These are phyloP conservation scores for Tricholaema leucomelas DNA, from an alignment of 2,113 vertebrate species.

Conservation along the genomic window DNA sequence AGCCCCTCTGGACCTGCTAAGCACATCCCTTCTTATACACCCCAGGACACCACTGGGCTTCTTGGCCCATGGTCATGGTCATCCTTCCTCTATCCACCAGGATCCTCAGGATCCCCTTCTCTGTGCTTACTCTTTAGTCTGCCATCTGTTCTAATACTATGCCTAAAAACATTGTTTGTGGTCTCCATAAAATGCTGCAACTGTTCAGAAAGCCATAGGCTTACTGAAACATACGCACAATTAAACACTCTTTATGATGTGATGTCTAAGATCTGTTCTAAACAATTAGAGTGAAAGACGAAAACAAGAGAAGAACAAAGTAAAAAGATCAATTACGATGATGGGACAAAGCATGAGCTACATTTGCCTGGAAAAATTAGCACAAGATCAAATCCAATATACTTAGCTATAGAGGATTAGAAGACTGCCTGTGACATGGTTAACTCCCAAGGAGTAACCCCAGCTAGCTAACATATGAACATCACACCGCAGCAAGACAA, in stretches of 20 bases:
- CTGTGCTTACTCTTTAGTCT: neutral
- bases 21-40: too few species aligned
- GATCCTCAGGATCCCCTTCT: too few species aligned
- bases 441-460: accelerated
- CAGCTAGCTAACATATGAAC: neutral
- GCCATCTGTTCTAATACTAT: neutral
- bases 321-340: neutral
- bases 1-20: too few species aligned
- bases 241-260: neutral
- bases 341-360: neutral
- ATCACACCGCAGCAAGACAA: accelerated
- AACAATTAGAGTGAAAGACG: neutral
- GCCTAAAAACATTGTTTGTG: neutral
- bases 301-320: neutral
- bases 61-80: too few species aligned
- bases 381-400: neutral
- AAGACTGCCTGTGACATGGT: neutral
- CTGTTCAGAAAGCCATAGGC: neutral
- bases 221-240: neutral
- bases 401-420: neutral
- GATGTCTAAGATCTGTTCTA: neutral
- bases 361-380: neutral
- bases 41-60: too few species aligned
- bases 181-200: neutral
- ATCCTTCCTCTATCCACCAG: too few species aligned